Evolutionary conservation across 2,797 vertebrate species (phyloP).

Genomic region (Acanthopagrus latus): DNA sequence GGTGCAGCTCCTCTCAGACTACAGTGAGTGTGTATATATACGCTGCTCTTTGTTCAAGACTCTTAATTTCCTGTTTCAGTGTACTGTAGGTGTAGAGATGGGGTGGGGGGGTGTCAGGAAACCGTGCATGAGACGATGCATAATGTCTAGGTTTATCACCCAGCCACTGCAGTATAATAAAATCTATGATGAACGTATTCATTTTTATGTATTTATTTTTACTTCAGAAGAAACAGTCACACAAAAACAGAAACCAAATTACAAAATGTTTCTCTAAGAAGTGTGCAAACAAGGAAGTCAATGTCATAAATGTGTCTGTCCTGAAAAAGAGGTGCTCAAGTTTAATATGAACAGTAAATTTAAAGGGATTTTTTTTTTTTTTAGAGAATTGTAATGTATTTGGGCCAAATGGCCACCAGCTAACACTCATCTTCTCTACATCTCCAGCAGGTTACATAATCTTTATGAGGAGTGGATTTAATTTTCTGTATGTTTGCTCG

Average conservation of each 20-base stretch:
- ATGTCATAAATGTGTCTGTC: too few relatives aligned
- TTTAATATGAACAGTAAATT: too few relatives aligned
- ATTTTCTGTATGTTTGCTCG: too few relatives aligned
- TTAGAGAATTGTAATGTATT: too few relatives aligned
- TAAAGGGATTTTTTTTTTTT: too few relatives aligned
- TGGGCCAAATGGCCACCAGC: too few relatives aligned
- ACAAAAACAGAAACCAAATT: not conserved
- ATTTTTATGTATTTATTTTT: too few relatives aligned
- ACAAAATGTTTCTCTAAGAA: too few relatives aligned
- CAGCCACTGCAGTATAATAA: not conserved
- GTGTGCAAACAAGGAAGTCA: too few relatives aligned
- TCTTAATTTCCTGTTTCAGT: slow-evolving; percentile 58
- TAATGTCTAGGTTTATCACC: not conserved
- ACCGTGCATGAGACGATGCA: not conserved
- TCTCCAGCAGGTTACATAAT: not conserved
- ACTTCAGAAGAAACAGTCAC: not conserved
- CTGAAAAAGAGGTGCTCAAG: too few relatives aligned
- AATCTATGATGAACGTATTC: not conserved
- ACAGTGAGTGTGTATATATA: not conserved
- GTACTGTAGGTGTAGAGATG: not conserved
- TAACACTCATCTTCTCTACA: not conserved
- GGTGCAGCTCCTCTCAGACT: slow-evolving; percentile 1
- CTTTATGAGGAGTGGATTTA: not conserved
- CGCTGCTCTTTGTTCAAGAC: slow-evolving; percentile 11
- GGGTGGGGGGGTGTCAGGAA: slow-evolving; percentile 27